Evolutionary conservation across 2,797 vertebrate species (phyloP).

Genomic region (Poeciliopsis infans): DNA sequence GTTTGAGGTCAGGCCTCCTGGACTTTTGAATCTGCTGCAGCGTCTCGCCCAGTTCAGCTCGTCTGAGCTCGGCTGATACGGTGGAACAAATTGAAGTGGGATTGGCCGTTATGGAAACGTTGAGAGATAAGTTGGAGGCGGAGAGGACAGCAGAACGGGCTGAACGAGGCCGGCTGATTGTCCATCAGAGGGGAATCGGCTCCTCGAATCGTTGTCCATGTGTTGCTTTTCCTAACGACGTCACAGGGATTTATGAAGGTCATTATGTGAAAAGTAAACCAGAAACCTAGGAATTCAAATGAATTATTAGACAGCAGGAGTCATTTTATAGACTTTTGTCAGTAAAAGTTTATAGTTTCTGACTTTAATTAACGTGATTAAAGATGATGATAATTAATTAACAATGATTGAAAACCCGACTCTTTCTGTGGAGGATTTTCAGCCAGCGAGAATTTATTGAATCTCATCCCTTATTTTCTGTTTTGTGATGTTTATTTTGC

Average conservation of each 20-base stretch:
- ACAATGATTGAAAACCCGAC: too few species aligned
- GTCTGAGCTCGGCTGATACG: background rate
- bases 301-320: background rate
- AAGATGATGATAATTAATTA: too few species aligned
- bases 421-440: too few species aligned
- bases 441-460: too few species aligned
- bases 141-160: background rate
- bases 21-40: background rate
- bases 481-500: too few species aligned
- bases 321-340: background rate
- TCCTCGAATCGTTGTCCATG: background rate
- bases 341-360: background rate
- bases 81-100: background rate
- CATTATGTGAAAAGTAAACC: background rate
- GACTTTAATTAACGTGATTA: too few species aligned
- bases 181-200: background rate
- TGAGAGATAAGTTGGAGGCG: conserved; percentile 6
- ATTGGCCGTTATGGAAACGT: conserved; percentile 15
- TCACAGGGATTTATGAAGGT: background rate
- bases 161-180: background rate
- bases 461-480: too few species aligned
- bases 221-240: background rate
- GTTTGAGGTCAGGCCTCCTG: background rate
- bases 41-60: background rate
- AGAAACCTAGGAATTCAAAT: background rate